Evolutionary conservation across 2,113 vertebrate genomes (phyloP), one percentile per base, ranked within the genome.

Genomic region (Lonchura striata): DNA sequence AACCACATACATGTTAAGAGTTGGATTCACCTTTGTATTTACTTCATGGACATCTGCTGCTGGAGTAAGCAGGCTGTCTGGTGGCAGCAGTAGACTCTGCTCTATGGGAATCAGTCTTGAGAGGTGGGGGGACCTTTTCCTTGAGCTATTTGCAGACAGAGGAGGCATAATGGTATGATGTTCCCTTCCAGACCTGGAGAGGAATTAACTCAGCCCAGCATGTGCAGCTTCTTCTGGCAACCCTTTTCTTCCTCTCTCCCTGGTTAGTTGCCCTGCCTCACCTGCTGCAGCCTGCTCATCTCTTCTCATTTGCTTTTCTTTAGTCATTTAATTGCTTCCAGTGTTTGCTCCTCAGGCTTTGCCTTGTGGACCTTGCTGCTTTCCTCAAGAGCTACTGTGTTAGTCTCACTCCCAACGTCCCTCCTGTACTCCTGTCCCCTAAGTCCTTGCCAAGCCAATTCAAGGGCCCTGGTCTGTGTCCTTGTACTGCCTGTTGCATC

Each of bases 141-240:
- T n/a, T 60, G 35, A 31, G 39, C 1, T 81, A 7, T 47, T 79
- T 92, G 63, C 49, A 53, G 25, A 15, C 19, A 22, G 28, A 39
- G 31, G 6, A 28, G 61, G 16, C 22, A 70, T 11, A 19, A 11
- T 54, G 85, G n/a, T 13, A 5, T 2, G 8, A 19, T 20, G 16
- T 59, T 90, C 71, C 41, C 12, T 69, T 87, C 30, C 37, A 72
- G 75, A 49, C n/a, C 56, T 0, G 0, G 23, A 74, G 22, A 61
- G 15, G 39, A 75, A 66, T 52, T 30, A 87, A 22, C 17, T 2
- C 0, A 0, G 28, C 46, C 16, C 0, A 1, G 7, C 16, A 24
- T 6, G 27, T 35, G 20, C 46, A 69, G 50, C 56, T 69, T 9
- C 24, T 87, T 84, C 57, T 82, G 46, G 28, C 18, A 68, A 41